Percentiles rank a stretch among this genome's conserved stretches.
Evolutionary conservation across 2,888 invertebrate species (phyloP).

Genomic region (Chrysolina americana): DNA sequence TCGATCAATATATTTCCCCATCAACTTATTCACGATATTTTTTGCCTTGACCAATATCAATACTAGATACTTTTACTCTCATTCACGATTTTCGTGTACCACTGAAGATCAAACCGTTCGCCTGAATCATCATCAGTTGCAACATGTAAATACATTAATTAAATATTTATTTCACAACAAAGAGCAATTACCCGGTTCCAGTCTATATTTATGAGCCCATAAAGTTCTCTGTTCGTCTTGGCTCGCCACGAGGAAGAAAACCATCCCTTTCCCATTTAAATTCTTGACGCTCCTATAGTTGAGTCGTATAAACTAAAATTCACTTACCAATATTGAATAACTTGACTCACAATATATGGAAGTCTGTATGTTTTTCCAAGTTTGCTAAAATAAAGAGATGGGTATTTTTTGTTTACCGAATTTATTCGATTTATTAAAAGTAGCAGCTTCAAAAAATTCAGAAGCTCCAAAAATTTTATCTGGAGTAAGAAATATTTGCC

Average conservation of each 20-base stretch:
- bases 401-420: no score
- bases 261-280: constrained; percentile 15
- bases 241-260: constrained; percentile 7
- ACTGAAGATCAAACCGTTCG: constrained; percentile 30
- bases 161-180: constrained; percentile 40
- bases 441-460: no score
- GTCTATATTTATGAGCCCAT: constrained; percentile 37
- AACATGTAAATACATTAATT: constrained; percentile 42
- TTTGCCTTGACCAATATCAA: constrained; percentile 51
- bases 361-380: no score
- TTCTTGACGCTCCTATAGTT: constrained; percentile 11
- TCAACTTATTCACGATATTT: constrained; percentile 33
- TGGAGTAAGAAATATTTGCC: no score
- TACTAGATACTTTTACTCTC: constrained; percentile 49
- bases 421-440: no score
- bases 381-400: no score
- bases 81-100: constrained; percentile 51
- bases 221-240: constrained; percentile 10
- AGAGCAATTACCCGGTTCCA: constrained; percentile 35
- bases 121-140: constrained; percentile 38
- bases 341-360: no score
- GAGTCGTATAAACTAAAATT: no score
- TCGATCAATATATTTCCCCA: constrained; percentile 31
- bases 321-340: no score
- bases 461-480: no score